These are phyloP conservation scores for Cisticola juncidis DNA, from an alignment of 2,113 vertebrate genomes.

Conservation along the genomic window DNA sequence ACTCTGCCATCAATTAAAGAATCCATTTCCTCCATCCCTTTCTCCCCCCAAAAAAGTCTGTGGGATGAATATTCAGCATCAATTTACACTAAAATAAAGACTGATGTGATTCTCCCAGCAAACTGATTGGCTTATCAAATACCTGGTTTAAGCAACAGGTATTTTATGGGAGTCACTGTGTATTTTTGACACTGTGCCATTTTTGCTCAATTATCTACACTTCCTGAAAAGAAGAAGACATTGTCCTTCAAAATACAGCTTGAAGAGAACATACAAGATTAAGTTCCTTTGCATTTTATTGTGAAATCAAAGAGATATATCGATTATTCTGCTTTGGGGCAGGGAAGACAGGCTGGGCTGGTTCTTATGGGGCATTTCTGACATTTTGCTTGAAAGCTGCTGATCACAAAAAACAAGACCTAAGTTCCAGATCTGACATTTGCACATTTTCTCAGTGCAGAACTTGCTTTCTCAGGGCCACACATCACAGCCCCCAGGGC, in stretches of 20 bases:
- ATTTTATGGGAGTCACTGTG: neutral
- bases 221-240: neutral
- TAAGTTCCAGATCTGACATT: neutral
- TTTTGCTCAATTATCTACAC: neutral
- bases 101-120: neutral
- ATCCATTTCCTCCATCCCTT: neutral
- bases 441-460: neutral
- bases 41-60: rapidly evolving
- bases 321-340: neutral
- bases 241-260: neutral
- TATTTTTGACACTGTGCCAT: neutral
- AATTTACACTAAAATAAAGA: neutral
- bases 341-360: too few species aligned
- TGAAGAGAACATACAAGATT: neutral
- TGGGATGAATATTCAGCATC: neutral
- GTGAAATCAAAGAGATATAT: neutral
- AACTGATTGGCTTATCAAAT: neutral
- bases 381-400: neutral
- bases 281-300: neutral
- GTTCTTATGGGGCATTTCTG: neutral
- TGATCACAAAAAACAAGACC: rapidly evolving
- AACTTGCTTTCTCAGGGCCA: neutral
- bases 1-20: rapidly evolving
- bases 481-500: neutral
- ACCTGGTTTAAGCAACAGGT: neutral